Base-by-base conservation (phyloP, 2,888 invertebrate genomes). In the Tetanocera ferruginea region DNA sequence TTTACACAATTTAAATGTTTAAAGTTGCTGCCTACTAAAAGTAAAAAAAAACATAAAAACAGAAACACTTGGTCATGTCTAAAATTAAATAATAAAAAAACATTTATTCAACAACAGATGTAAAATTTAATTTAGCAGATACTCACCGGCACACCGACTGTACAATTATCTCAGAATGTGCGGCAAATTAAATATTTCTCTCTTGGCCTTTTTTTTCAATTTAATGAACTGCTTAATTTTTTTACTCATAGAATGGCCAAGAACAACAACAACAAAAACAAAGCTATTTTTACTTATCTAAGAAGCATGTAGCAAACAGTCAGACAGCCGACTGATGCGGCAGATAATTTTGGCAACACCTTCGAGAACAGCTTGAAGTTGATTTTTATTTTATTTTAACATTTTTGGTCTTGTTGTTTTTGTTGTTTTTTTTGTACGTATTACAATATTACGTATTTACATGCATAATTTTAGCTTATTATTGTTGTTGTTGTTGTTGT, bases 321-420 rank as follows among this genome's bases (percentile, higher is more conserved):
- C 43, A 43, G 11, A 11, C 43, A 43, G 43, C 43, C 19, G 55
- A 9, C 55, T 51, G 17, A 19, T 25, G 28, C 14, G 31, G 51
- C 31, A 31, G 25, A 37, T 67, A 70, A 70, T 25, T 70, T 70
- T 70, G 70, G 70, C 70, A 70, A 52, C 70, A 70, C 52, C 70
- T 70, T 70, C 70, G 64, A 34, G 34, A 17, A n/a, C 64, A n/a
- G 14, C 64, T 14, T 3, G n/a, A 28, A n/a, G 31, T 14, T 4
- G 28, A 17, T 34, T 3, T 1, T 34, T 64, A 0, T 64, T 64
- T 14, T 64, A 34, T 0, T 62, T 25, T 28, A 28, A 25, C 2
- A 5, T 23, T 28, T 31, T 64, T 34, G 17, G 34, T 64, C 9
- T 5, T 14, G 60, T 2, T 28, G 55, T 2, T 60, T 23, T 25